phyloP scores from a whole-genome alignment of 1,140 invertebrate species.

The Condylostylus longicornis region DNA sequence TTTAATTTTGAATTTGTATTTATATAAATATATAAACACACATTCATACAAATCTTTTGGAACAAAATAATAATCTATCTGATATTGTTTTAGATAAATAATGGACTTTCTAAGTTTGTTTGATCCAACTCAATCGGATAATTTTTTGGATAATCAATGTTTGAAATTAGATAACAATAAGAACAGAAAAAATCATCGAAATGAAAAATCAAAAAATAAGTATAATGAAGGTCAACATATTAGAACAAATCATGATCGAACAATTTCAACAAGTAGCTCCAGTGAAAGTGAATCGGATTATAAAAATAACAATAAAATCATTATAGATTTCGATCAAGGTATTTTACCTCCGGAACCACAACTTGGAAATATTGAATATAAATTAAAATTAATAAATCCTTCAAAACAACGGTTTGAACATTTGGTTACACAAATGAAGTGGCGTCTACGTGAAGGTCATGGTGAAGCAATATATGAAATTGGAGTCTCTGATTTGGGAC shows the following conservation, averaged over 20 bases:
- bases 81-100: too few species aligned
- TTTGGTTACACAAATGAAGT: slow-evolving; percentile 83
- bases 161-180: slow-evolving; percentile 21
- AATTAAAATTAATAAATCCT: slow-evolving; percentile 73
- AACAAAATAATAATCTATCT: too few species aligned
- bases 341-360: slow-evolving; percentile 75
- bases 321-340: slow-evolving; percentile 34
- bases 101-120: slow-evolving; percentile 64
- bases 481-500: slow-evolving; percentile 86
- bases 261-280: slow-evolving; percentile 12
- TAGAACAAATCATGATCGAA: not conserved
- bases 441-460: slow-evolving; percentile 71
- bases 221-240: not conserved
- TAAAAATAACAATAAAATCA: slow-evolving; percentile 28
- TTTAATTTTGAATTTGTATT: too few species aligned
- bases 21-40: too few species aligned
- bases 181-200: slow-evolving; percentile 9
- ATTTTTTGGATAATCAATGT: slow-evolving; percentile 25
- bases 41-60: too few species aligned
- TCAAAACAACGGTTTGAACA: slow-evolving; percentile 74
- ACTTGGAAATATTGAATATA: slow-evolving; percentile 85
- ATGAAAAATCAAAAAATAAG: slow-evolving; percentile 1
- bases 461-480: slow-evolving; percentile 95
- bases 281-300: slow-evolving; percentile 29
- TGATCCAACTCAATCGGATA: slow-evolving; percentile 40